Evolutionary conservation across 1,140 invertebrate genomes (phyloP), one percentile per base, ranked within the genome.

Genomic region (Philopotamus ludificatus): DNA sequence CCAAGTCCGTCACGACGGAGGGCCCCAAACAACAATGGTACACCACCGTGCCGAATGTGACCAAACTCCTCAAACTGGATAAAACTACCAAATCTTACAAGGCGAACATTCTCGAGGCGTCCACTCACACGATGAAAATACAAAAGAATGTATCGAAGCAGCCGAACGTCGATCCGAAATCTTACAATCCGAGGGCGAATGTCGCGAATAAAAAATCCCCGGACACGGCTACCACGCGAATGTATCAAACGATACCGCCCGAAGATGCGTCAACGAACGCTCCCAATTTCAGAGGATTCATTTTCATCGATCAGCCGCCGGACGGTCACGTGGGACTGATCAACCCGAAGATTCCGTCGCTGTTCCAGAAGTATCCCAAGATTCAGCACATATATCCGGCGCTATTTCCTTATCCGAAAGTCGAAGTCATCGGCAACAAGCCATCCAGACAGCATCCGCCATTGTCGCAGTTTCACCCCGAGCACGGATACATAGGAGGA

Each of bases 311-410:
- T 42, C 69, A 70, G 22, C 69, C 69, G 0, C 69, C 69, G 15
- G 69, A 70, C 50, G 69, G 66, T 2, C 69, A 70, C 45, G 42
- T 53, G 12, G 54, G 51, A 4, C n/a, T 62, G 28, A 65, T 68
- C 23, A 70, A 70, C 47, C 57, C 78, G 21, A 79, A 83, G 74
- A 89, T 88, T 73, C 88, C 85, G n/a, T 86, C 79, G 71, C 83
- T 89, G 21, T 89, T 89, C 74, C 85, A 87, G 73, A 83, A 86
- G 57, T 89, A 89, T 71, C 84, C 85, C 44, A 89, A 89, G 77
- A 86, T 89, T 39, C 87, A 89, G 72, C 82, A 87, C 67, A 87
- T 91, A 42, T 90, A 89, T 73, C 89, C 89, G 0, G 83, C 85
- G 67, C 42, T 70, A 21, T 70, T 65, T 47, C 82, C 89, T 63